Percentiles rank a stretch among this genome's conserved stretches.
phyloP scores from a whole-genome alignment of 2,797 vertebrate species.

The Rachycentron canadum region DNA sequence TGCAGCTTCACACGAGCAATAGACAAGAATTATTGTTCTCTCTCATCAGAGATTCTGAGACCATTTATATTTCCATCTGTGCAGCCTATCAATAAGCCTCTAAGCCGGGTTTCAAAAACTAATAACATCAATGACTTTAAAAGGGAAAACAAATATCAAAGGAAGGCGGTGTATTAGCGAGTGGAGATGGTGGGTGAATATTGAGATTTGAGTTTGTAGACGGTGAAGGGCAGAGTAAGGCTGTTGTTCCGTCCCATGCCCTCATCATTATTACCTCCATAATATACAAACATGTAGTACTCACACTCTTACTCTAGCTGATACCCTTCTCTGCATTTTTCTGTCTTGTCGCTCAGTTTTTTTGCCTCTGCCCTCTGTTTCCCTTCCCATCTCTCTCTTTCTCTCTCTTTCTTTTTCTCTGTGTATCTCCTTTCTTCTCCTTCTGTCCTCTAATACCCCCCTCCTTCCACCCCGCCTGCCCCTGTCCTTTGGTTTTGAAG shows the following conservation, averaged over 20 bases:
- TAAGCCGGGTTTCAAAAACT: slow-evolving; percentile 79
- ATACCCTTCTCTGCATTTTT: slow-evolving; percentile 51
- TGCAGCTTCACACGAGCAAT: slow-evolving; percentile 50
- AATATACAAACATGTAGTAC: slow-evolving; percentile 49
- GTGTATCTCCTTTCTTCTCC: slow-evolving; percentile 71
- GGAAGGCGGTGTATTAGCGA: slow-evolving; percentile 67
- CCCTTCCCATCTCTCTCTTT: slow-evolving; percentile 21
- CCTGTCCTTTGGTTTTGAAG: slow-evolving; percentile 79
- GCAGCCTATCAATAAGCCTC: slow-evolving; percentile 74
- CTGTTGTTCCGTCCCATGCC: slow-evolving; percentile 58
- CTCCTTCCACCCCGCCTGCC: slow-evolving; percentile 62
- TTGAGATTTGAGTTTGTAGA: slow-evolving; percentile 71
- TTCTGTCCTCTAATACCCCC: slow-evolving; percentile 62
- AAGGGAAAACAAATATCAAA: slow-evolving; percentile 84
- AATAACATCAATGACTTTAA: slow-evolving; percentile 82
- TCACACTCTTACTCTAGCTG: slow-evolving; percentile 46
- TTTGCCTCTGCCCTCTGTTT: slow-evolving; percentile 33
- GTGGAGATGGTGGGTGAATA: slow-evolving; percentile 61
- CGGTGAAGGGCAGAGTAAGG: slow-evolving; percentile 59
- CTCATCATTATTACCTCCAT: slow-evolving; percentile 55
- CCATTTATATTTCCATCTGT: slow-evolving; percentile 75
- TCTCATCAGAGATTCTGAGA: slow-evolving; percentile 69
- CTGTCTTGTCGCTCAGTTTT: slow-evolving; percentile 37
- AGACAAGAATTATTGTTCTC: slow-evolving; percentile 67
- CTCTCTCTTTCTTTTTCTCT: slow-evolving; percentile 30